Evolutionary conservation across 37 sponge, comb jelly and placozoan species (phyloP).

Genomic region (Agelas oroides): DNA sequence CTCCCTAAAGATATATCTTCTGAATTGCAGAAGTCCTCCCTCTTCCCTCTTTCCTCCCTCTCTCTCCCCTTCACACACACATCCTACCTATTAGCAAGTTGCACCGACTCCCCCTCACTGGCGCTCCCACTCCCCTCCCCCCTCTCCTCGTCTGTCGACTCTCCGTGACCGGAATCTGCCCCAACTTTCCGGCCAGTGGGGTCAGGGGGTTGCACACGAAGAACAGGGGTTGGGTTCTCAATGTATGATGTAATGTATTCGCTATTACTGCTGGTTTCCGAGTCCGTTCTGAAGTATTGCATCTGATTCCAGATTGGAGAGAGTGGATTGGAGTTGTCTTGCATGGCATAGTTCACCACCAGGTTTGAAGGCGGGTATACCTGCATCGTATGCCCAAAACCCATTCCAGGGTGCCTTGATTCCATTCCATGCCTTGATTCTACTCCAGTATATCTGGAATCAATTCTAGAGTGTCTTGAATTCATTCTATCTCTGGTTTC

Average conservation of each 20-base stretch:
- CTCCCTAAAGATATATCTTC: no score
- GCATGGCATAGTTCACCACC: constrained; percentile 50
- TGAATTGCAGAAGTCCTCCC: no score
- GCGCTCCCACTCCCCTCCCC: constrained; percentile 13
- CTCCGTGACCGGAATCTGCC: constrained; percentile 29
- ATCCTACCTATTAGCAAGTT: background rate
- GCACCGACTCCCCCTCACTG: constrained; percentile 36
- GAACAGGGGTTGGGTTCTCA: constrained; percentile 25
- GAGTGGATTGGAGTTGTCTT: constrained; percentile 33
- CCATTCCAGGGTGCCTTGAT: no score
- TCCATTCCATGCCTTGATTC: no score
- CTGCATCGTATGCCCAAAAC: no score
- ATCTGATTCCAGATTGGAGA: constrained; percentile 79
- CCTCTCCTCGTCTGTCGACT: constrained; percentile 27
- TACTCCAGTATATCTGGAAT: no score
- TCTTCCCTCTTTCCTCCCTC: no score
- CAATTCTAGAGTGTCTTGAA: no score
- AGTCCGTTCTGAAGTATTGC: constrained; percentile 33
- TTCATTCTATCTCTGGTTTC: no score
- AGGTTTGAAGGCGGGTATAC: constrained; percentile 27
- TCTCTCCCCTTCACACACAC: background rate
- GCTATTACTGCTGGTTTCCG: constrained; percentile 39
- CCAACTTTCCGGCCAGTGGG: background rate
- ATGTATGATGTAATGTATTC: constrained; percentile 73
- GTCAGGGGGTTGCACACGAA: background rate